Conservation (phyloP, 1,140 invertebrate genomes). For the Atta colombica region DNA sequence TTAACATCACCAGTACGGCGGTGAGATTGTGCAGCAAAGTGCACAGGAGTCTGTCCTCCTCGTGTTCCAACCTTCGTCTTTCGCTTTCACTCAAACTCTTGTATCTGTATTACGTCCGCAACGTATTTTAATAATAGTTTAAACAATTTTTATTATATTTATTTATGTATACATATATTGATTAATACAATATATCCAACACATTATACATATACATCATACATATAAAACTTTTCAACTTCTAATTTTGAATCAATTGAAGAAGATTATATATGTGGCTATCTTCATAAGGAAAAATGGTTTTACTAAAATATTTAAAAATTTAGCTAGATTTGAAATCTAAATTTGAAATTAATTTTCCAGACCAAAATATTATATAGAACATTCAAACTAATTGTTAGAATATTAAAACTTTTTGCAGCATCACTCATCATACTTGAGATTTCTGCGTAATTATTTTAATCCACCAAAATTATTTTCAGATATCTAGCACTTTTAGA, state of each 20-base stretch:
- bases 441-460: too few relatives aligned
- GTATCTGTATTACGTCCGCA: slow-evolving; percentile 88
- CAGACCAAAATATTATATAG: too few relatives aligned
- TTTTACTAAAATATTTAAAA: too few relatives aligned
- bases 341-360: too few relatives aligned
- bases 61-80: slow-evolving; percentile 97
- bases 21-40: slow-evolving; percentile 98
- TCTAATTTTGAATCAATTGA: not conserved
- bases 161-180: not conserved
- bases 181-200: not conserved
- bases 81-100: slow-evolving; percentile 97
- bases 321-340: too few relatives aligned
- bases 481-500: too few relatives aligned
- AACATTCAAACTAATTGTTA: too few relatives aligned
- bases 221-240: not conserved
- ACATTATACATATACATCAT: too few relatives aligned
- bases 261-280: not conserved
- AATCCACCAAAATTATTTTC: too few relatives aligned
- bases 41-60: slow-evolving; percentile 98
- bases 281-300: not conserved
- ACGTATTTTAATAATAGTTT: not conserved
- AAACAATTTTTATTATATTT: not conserved
- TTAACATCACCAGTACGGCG: slow-evolving; percentile 98
- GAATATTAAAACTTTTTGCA: too few relatives aligned
- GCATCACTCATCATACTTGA: too few relatives aligned